Conservation (phyloP, 2,797 vertebrate species). For the Aphelocoma californica region DNA sequence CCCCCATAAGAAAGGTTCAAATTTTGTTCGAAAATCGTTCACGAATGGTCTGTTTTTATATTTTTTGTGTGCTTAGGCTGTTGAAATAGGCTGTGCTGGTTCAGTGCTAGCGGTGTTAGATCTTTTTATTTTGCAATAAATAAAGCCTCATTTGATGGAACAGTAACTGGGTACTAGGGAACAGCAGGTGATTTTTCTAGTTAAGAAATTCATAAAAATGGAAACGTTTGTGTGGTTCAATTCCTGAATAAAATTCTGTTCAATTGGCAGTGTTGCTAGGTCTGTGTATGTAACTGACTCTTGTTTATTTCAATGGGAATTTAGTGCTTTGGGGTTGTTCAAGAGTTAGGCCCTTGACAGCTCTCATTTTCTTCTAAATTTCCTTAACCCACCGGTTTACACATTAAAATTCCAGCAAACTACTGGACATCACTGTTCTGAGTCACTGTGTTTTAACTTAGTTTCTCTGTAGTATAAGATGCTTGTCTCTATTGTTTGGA, state of each 20-base stretch:
- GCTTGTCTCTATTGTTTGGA: background rate
- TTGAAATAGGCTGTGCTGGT: background rate
- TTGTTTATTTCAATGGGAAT: background rate
- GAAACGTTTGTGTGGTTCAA: background rate
- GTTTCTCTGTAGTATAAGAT: background rate
- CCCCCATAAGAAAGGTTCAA: background rate
- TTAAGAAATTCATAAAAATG: background rate
- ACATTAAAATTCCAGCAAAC: background rate
- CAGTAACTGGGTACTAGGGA: background rate
- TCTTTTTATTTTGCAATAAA: background rate
- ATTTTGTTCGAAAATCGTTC: background rate
- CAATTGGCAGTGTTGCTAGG: background rate
- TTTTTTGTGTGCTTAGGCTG: background rate
- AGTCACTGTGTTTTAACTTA: background rate
- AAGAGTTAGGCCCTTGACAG: background rate
- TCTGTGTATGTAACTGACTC: accelerated
- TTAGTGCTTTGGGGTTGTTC: background rate
- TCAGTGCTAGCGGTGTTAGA: background rate
- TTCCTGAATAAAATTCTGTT: background rate
- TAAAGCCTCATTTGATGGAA: background rate
- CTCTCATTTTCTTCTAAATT: background rate
- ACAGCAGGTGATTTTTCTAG: background rate
- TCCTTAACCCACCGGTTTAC: background rate
- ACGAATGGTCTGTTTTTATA: background rate
- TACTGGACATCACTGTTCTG: background rate